phyloP scores from a whole-genome alignment of 2,113 vertebrate genomes.

The Poeciliopsis prolifica region DNA sequence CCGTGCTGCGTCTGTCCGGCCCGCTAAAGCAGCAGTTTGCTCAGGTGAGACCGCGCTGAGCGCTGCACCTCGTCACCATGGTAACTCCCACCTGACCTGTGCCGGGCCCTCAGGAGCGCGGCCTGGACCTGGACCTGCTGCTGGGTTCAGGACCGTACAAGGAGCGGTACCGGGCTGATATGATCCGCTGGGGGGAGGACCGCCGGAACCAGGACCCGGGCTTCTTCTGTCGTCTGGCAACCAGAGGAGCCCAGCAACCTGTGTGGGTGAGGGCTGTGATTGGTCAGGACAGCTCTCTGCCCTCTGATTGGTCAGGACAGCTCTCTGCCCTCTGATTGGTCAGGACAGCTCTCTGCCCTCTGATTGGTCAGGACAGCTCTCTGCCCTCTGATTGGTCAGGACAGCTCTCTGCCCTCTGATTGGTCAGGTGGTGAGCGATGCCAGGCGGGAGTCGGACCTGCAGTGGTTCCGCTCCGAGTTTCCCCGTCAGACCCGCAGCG shows the following conservation, averaged over 20 bases:
- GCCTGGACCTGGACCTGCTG: constrained; percentile 83
- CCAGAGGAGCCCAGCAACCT: constrained; percentile 70
- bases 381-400: constrained; percentile 1
- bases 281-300: not conserved
- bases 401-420: constrained; percentile 3
- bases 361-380: constrained; percentile 54
- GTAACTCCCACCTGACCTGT: not conserved
- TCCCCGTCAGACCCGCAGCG: constrained; percentile 65
- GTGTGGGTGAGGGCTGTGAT: constrained; percentile 83
- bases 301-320: not conserved
- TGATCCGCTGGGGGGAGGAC: constrained; percentile 92
- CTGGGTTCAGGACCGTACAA: constrained; percentile 88
- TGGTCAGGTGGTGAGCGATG: constrained; percentile 89
- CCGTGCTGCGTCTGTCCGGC: constrained; percentile 77
- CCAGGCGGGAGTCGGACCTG: constrained; percentile 85
- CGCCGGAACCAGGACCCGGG: constrained; percentile 80
- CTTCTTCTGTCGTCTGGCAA: constrained; percentile 85
- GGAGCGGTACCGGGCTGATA: constrained; percentile 83
- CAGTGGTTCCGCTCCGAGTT: constrained; percentile 85
- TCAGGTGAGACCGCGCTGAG: constrained; percentile 58
- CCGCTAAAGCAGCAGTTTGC: constrained; percentile 80
- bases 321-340: not conserved
- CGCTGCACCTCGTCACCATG: not conserved
- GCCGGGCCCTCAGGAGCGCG: constrained; percentile 79
- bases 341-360: not conserved